Base-by-base conservation (phyloP, 2,888 invertebrate species). In the Cataglyphis albicans region DNA sequence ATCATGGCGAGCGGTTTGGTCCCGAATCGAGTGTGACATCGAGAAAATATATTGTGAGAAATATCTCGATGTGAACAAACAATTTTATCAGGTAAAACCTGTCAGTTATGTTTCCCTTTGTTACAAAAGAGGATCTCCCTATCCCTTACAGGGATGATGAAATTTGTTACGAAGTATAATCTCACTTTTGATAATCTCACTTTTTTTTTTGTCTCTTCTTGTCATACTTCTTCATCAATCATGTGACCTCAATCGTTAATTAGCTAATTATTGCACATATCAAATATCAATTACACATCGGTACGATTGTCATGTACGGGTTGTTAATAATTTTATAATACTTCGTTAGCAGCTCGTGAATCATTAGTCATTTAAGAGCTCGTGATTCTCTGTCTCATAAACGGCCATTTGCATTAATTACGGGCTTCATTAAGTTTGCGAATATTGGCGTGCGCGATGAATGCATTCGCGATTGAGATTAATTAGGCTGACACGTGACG, bases 21-120 rank as follows among this genome's bases (percentile, higher is more conserved):
- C 35, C 67, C 73, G 67, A 81, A 82, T 84, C 84, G 85, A 85
- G 78, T n/a, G 44, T 48, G 55, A 32, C 12, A 81, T 81, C 85
- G 75, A 63, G 82, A 86, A 85, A 81, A 21, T 21, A 89, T 75
- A 84, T 81, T 75, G 82, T 72, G 35, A 41, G 57, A 73, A 67
- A 74, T 18, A 55, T 52, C 35, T 32, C 4, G 32, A 32, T 32
- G 15, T 12, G 59, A 18, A 48, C 15, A 48, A 48, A 48, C 18
- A 18, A 48, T 48, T 48, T 48, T 48, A 18, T 48, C 18, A n/a
- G 15, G 18, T 48, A 48, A 32, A 6, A 21, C 15, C 7, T 64
- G 4, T 64, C 25, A 65, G 7, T 41, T 21, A 7, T 10, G 9
- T 21, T 44, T 10, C 9, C 25, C 7, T 29, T 6, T 18, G 15